These are phyloP conservation scores for Hydractinia echinata DNA, from an alignment of 30 jellyfish, hydroid and myxozoan species.

Conservation along the genomic window DNA sequence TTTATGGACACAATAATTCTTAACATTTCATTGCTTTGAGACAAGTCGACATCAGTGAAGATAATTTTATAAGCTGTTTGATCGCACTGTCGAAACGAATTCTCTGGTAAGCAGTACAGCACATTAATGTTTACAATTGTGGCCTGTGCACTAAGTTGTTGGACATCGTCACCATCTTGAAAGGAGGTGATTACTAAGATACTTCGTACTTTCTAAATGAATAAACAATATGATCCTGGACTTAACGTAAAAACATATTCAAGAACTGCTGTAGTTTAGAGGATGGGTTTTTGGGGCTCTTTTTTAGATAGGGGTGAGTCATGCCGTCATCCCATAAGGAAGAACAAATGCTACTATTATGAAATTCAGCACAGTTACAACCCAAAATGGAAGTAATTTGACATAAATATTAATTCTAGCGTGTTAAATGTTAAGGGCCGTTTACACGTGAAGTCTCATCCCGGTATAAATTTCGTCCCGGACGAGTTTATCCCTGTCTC, in stretches of 20 bases:
- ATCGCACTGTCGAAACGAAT: slow-evolving; percentile 42
- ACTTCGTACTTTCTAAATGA: neutral
- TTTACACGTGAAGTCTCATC: too few relatives aligned
- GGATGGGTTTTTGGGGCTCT: too few relatives aligned
- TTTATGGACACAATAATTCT: slow-evolving; percentile 18
- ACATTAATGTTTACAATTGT: slow-evolving; percentile 28
- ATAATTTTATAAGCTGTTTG: slow-evolving; percentile 30
- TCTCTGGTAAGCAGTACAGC: slow-evolving; percentile 57
- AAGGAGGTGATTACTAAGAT: slow-evolving; percentile 40
- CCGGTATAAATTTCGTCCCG: too few relatives aligned
- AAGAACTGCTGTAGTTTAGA: too few relatives aligned
- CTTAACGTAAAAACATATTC: neutral
- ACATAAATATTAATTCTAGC: too few relatives aligned
- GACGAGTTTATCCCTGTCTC: too few relatives aligned
- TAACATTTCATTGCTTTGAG: slow-evolving; percentile 26
- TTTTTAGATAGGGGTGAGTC: too few relatives aligned
- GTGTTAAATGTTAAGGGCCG: too few relatives aligned
- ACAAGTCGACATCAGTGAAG: slow-evolving; percentile 46
- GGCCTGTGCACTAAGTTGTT: slow-evolving; percentile 42
- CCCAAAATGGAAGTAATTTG: too few relatives aligned
- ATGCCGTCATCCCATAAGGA: too few relatives aligned
- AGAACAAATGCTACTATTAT: too few relatives aligned
- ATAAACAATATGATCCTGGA: neutral
- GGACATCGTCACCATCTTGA: slow-evolving; percentile 38
- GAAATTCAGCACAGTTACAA: too few relatives aligned